Evolutionary conservation across 2,113 vertebrate genomes (phyloP).

Genomic region (Pollimyrus isidori): DNA sequence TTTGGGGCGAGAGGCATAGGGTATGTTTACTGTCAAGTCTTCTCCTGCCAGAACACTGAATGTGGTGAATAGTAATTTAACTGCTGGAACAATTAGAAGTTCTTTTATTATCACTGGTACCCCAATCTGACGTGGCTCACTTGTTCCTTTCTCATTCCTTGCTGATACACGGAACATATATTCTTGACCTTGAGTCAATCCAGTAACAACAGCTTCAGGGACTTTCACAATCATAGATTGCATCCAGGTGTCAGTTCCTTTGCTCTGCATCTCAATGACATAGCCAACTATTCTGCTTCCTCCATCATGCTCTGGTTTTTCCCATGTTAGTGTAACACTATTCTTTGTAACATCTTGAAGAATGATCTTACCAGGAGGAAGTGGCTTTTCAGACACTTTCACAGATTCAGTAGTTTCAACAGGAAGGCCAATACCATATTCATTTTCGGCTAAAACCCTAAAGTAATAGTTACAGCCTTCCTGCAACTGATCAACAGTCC

Average conservation of each 20-base stretch:
- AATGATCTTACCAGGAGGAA: slow-evolving; percentile 89
- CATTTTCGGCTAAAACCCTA: slow-evolving; percentile 93
- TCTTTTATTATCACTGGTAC: slow-evolving; percentile 94
- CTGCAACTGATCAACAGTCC: slow-evolving; percentile 80
- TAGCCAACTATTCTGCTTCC: slow-evolving; percentile 92
- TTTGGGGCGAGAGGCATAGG: slow-evolving; percentile 82
- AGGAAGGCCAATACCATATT: slow-evolving; percentile 91
- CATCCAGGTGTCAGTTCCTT: slow-evolving; percentile 89
- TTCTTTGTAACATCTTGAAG: slow-evolving; percentile 88
- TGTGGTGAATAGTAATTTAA: slow-evolving; percentile 86
- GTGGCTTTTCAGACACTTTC: slow-evolving; percentile 92
- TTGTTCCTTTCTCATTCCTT: slow-evolving; percentile 94
- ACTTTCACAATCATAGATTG: slow-evolving; percentile 83
- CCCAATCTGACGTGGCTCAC: slow-evolving; percentile 89
- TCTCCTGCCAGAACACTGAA: slow-evolving; percentile 92
- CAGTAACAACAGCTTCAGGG: slow-evolving; percentile 82
- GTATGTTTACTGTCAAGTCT: slow-evolving; percentile 83
- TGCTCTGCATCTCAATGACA: slow-evolving; percentile 92
- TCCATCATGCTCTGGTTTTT: slow-evolving; percentile 93
- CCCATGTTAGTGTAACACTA: slow-evolving; percentile 86
- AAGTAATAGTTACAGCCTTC: slow-evolving; percentile 98
- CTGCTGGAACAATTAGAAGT: slow-evolving; percentile 82
- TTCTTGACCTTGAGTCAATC: slow-evolving; percentile 87
- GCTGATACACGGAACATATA: slow-evolving; percentile 93
- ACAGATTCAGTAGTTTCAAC: slow-evolving; percentile 86